These are phyloP conservation scores for Numida meleagris DNA, from an alignment of 2,113 vertebrate species.

Conservation along the genomic window DNA sequence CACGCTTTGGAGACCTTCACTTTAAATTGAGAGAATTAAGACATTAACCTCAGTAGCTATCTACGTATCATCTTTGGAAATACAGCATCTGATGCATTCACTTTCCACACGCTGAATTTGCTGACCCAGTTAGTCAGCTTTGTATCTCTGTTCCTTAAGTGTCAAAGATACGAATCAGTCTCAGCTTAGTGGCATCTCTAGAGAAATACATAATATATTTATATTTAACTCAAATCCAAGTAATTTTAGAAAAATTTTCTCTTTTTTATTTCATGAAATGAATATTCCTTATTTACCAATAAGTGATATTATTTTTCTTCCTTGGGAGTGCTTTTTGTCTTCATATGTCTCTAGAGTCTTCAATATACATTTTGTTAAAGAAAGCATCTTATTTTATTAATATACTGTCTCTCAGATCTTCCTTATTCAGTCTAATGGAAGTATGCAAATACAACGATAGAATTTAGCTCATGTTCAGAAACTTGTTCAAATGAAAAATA, in stretches of 20 bases:
- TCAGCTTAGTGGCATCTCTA: not conserved
- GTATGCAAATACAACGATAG: not conserved
- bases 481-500: not conserved
- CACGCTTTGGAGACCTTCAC: not conserved
- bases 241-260: not conserved
- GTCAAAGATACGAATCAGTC: not conserved
- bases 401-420: not conserved
- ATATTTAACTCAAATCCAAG: slow-evolving; percentile 11
- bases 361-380: not conserved
- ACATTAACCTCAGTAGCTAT: not conserved
- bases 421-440: not conserved
- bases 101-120: not conserved
- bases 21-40: not conserved
- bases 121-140: not conserved
- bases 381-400: not conserved
- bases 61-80: not conserved
- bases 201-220: not conserved
- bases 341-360: not conserved
- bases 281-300: not conserved
- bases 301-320: not conserved
- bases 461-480: not conserved
- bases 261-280: not conserved
- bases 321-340: not conserved
- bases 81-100: slow-evolving; percentile 32
- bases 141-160: not conserved